Evolutionary conservation across 2,888 invertebrate species (phyloP), one percentile per base, ranked within the genome.

Genomic region (Cataglyphis cursor): DNA sequence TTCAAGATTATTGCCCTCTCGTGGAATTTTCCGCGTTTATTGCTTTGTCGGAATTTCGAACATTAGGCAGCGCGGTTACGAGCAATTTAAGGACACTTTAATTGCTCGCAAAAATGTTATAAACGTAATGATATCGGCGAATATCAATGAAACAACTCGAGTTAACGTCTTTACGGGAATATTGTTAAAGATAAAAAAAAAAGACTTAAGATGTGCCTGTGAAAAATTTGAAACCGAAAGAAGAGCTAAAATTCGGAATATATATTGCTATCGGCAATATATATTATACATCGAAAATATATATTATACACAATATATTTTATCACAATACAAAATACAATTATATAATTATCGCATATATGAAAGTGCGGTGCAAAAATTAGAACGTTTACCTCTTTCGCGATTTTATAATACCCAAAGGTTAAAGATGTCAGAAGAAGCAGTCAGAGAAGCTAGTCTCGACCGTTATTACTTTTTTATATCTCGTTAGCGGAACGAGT

Each of bases 401-500:
- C 1, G 15, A 31, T 51, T 66, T 38, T 54, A 5, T 21, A 66
- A 68, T 38, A 35, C n/a, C 21, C 12, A 24, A 28, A 48, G 5
- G 18, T 48, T 15, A 21, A 76, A 57, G 38, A 18, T 65, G 31
- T 80, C 21, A 78, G 61, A 75, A 78, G 38, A 48, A 28, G 70
- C 35, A 54, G 51, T n/a, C 44, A 54, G 81, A 62, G 35, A 6
- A 44, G 70, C 82, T 54, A 61, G 54, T 72, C 38, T 61, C 81
- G 54, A 59, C 59, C 9, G 61, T 70, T 75, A 75, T 89, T 88
- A 89, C 87, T 88, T 85, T 88, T 88, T 85, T 84, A 90, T 85
- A 90, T 85, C 83, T 85, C 81, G 78, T 89, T 85, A 87, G 87
- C 59, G 82, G 87, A 89, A 90, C 81, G 87, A 61, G 82, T 68